These are phyloP conservation scores for Blera fallax DNA, from an alignment of 2,888 invertebrate species.

Conservation along the genomic window DNA sequence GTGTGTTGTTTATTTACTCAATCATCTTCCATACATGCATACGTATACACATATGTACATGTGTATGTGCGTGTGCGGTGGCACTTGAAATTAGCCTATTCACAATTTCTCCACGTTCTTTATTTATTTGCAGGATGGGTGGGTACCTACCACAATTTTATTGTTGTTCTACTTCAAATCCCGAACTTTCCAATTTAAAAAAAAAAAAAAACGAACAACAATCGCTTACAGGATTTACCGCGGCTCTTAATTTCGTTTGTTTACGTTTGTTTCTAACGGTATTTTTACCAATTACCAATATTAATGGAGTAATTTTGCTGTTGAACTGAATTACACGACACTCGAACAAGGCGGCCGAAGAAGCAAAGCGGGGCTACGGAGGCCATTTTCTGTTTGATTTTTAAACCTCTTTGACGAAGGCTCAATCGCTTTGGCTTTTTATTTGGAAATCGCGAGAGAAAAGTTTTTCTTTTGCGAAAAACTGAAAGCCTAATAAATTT, in stretches of 20 bases:
- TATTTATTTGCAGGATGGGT: not conserved
- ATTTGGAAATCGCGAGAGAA: not conserved
- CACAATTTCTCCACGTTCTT: slow-evolving; percentile 39
- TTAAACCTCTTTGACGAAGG: slow-evolving; percentile 13
- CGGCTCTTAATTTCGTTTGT: slow-evolving; percentile 19
- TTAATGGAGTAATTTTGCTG: slow-evolving; percentile 39
- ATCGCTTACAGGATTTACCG: slow-evolving; percentile 15
- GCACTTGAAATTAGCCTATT: slow-evolving; percentile 18
- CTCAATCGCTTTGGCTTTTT: slow-evolving; percentile 13
- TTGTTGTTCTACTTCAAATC: slow-evolving; percentile 33
- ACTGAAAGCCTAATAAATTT: slow-evolving; percentile 36
- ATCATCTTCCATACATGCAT: not conserved
- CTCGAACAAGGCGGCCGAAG: not conserved
- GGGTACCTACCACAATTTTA: not conserved
- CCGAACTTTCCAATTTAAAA: slow-evolving; percentile 7
- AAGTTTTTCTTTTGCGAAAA: slow-evolving; percentile 27
- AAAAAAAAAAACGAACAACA: slow-evolving; percentile 6
- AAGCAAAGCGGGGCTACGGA: not conserved
- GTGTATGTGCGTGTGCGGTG: not conserved
- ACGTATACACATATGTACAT: no score
- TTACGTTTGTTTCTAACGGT: slow-evolving; percentile 33
- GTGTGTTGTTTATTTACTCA: slow-evolving; percentile 3
- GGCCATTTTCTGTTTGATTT: slow-evolving; percentile 17
- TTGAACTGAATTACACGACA: slow-evolving; percentile 11
- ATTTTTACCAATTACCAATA: slow-evolving; percentile 40